Percentiles rank a stretch among this genome's conserved stretches.
Evolutionary conservation across 2,113 vertebrate genomes (phyloP).

Genomic region (Cavia porcellus): DNA sequence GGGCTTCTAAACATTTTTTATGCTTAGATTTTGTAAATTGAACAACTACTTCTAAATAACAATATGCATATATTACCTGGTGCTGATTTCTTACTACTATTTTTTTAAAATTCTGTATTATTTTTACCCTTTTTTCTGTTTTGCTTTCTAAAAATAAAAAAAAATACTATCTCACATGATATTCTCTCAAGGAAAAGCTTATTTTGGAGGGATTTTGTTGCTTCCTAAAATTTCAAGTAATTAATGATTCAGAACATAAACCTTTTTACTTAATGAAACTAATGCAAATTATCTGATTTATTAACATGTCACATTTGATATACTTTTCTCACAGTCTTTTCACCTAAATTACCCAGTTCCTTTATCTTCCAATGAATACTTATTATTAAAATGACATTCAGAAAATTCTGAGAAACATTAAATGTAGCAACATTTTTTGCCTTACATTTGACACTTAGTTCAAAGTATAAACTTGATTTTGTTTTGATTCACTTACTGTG

Average conservation of each 20-base stretch:
- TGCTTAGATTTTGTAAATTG: too few species aligned
- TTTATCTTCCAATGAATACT: background rate
- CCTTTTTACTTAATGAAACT: background rate
- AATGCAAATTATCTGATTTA: background rate
- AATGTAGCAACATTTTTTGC: background rate
- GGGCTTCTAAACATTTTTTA: background rate
- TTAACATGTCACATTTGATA: background rate
- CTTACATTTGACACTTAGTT: background rate
- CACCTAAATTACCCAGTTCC: background rate
- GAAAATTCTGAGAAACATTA: background rate
- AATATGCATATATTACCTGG: too few species aligned
- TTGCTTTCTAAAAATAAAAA: too few species aligned
- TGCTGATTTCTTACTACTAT: too few species aligned
- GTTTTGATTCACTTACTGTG: slow-evolving; percentile 90
- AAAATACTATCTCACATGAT: background rate
- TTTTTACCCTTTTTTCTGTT: too few species aligned
- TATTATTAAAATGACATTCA: background rate
- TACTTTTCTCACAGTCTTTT: background rate
- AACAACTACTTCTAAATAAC: too few species aligned
- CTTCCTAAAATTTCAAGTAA: slow-evolving; percentile 23
- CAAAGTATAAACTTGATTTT: background rate
- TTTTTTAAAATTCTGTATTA: too few species aligned
- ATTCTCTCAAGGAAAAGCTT: background rate
- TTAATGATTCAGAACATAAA: background rate
- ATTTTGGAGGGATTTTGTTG: background rate